Percentiles rank a stretch among this genome's conserved stretches.
Conservation (phyloP, 2,888 invertebrate species). For the Scaptomyza caliginosa region DNA sequence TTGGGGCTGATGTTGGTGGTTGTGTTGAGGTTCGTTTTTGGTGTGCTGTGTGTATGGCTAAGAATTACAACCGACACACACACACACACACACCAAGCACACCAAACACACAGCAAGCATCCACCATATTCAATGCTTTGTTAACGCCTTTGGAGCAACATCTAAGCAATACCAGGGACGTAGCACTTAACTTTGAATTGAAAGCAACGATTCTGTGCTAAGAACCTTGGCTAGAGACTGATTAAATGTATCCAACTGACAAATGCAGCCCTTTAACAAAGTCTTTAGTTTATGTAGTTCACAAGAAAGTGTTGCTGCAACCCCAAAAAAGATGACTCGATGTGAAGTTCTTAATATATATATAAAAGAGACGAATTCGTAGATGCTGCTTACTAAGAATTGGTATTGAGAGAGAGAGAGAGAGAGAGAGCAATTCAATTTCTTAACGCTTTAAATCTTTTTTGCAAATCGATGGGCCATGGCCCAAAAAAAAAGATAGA, state of each 20-base stretch:
- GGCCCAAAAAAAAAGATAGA: slow-evolving; percentile 39
- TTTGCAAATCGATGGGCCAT: slow-evolving; percentile 59
- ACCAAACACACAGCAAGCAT: slow-evolving; percentile 15
- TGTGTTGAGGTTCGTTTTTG: slow-evolving; percentile 13
- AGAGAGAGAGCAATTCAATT: slow-evolving; percentile 48
- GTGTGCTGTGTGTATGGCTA: slow-evolving; percentile 34
- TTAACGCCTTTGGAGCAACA: slow-evolving; percentile 12
- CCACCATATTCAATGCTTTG: slow-evolving; percentile 27
- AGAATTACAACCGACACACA: slow-evolving; percentile 40
- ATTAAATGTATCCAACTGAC: too few relatives aligned
- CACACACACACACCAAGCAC: slow-evolving; percentile 1
- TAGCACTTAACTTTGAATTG: background rate
- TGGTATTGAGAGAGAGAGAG: slow-evolving; percentile 10
- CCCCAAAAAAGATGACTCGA: slow-evolving; percentile 22
- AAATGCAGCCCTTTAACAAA: too few relatives aligned
- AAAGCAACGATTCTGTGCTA: background rate
- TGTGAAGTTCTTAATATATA: slow-evolving; percentile 36
- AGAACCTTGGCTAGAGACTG: too few relatives aligned
- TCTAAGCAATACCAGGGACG: slow-evolving; percentile 16
- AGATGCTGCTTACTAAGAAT: slow-evolving; percentile 54
- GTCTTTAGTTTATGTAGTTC: too few relatives aligned
- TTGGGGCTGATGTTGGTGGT: slow-evolving; percentile 2
- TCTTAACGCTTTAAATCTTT: slow-evolving; percentile 60
- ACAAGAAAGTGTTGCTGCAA: slow-evolving; percentile 23
- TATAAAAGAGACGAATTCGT: too few relatives aligned